Base-by-base conservation (phyloP, 2,113 vertebrate genomes). In the Brachirus orientalis region DNA sequence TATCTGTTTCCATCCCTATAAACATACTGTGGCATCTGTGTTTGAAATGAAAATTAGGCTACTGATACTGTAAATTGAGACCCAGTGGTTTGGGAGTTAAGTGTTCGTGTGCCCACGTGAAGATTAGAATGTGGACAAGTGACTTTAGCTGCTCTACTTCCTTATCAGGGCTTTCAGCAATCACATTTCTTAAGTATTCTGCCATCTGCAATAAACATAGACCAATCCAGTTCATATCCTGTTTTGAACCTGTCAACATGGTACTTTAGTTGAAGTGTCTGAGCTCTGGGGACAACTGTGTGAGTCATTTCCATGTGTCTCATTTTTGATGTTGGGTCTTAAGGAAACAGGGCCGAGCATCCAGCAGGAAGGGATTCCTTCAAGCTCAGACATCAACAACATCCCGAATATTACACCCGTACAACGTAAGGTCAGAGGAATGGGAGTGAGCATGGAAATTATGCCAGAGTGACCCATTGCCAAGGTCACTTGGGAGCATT, bases 291-390 rank as follows among this genome's bases (percentile, higher is more conserved):
- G 87, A 86, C 73, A 14, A 68, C 62, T 61, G 33, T 67, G 73
- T 92, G 91, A 93, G 75, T 94, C 90, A 94, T 86, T 92, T 94
- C 93, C 91, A 71, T 71, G 77, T 47, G 81, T 84, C 84, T 90
- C 86, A 85, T 88, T 91, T 91, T 93, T 91, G 91, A 94, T 92
- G 89, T 91, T 46, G 82, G 77, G 80, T 90, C 85, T 91, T 69
- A 89, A 93, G 92, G 93, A 92, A 92, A 84, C 63, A 22, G 83
- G 76, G 58, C 68, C 18, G 69, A 87, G 75, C 79, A 84, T 90
- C 84, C 81, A 90, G 77, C 92, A 93, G 93, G 93, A 93, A 93
- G 84, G 84, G 90, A 93, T 93, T 91, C 93, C 90, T 93, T 85
- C 80, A 81, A 80, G 69, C 88, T 78, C 79, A 80, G 88, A 89